A percentile compares a stretch with the other conserved stretches of the same genome.
Conservation (phyloP, 2,797 vertebrate species). For the Falco cherrug region DNA sequence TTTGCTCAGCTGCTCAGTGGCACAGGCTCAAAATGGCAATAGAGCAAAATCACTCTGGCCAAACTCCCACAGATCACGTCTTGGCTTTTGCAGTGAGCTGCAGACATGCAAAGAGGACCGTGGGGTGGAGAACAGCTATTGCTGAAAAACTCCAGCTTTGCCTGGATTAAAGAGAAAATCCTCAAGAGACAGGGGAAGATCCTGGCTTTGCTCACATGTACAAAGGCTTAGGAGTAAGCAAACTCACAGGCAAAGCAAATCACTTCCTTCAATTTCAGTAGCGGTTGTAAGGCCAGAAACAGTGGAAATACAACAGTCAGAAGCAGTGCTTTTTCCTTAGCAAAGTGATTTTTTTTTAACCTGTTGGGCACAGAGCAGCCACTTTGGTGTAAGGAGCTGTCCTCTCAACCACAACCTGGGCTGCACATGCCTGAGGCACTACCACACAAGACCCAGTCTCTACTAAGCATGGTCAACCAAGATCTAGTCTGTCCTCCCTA, state of each 20-base stretch:
- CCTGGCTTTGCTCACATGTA: not conserved
- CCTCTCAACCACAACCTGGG: not conserved
- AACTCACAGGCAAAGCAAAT: not conserved
- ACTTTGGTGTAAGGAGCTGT: not conserved
- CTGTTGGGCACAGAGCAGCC: not conserved
- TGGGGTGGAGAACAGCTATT: not conserved
- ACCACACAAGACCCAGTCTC: not conserved
- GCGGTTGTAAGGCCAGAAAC: not conserved
- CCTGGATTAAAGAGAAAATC: not conserved
- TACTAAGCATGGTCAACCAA: not conserved
- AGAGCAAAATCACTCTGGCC: not conserved
- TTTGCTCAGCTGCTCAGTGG: not conserved
- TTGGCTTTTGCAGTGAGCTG: not conserved
- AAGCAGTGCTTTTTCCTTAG: not conserved
- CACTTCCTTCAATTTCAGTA: not conserved
- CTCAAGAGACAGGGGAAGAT: not conserved
- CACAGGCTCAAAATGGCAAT: not conserved
- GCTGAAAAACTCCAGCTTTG: conserved; percentile 1
- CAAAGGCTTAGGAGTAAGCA: not conserved
- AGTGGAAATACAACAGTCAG: not conserved
- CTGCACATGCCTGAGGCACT: not conserved
- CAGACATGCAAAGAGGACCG: not conserved
- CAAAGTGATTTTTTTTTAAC: not conserved
- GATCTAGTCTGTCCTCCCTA: not conserved
- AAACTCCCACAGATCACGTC: not conserved